Evolutionary conservation across 2,113 vertebrate genomes (phyloP).

Genomic region (Scopus umbretta): DNA sequence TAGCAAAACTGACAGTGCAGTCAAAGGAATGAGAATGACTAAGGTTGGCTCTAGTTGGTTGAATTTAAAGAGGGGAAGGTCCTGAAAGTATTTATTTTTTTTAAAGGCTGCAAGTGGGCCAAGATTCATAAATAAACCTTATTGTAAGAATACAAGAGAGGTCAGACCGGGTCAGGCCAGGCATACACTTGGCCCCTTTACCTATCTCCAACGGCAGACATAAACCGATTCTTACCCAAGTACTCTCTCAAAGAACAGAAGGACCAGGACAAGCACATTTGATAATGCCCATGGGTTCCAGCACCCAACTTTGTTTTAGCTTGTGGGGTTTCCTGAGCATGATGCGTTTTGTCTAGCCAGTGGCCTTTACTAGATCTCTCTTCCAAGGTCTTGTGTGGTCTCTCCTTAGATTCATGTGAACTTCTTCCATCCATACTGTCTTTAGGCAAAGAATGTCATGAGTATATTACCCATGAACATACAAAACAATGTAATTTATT

Average conservation of each 20-base stretch:
- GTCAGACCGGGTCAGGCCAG: background rate
- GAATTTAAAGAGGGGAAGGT: background rate
- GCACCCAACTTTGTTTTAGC: background rate
- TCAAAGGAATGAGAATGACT: background rate
- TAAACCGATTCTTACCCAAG: background rate
- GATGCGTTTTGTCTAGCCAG: background rate
- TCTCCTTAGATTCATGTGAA: background rate
- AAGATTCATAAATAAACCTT: background rate
- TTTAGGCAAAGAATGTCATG: background rate
- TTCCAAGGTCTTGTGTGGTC: background rate
- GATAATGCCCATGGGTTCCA: background rate
- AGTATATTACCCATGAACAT: background rate
- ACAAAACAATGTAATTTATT: background rate
- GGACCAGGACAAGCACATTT: background rate
- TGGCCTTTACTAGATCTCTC: background rate
- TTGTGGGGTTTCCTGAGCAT: background rate
- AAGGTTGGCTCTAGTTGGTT: background rate
- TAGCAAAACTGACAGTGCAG: background rate
- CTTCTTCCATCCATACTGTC: background rate
- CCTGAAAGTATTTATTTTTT: background rate
- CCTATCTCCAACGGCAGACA: background rate
- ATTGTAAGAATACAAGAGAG: background rate
- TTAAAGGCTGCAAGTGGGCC: background rate
- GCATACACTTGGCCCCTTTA: background rate
- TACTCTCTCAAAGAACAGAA: background rate